Percentiles rank a stretch among this genome's conserved stretches.
These are phyloP conservation scores for Chaenogobius annularis DNA, from an alignment of 2,113 vertebrate genomes.

Conservation along the genomic window DNA sequence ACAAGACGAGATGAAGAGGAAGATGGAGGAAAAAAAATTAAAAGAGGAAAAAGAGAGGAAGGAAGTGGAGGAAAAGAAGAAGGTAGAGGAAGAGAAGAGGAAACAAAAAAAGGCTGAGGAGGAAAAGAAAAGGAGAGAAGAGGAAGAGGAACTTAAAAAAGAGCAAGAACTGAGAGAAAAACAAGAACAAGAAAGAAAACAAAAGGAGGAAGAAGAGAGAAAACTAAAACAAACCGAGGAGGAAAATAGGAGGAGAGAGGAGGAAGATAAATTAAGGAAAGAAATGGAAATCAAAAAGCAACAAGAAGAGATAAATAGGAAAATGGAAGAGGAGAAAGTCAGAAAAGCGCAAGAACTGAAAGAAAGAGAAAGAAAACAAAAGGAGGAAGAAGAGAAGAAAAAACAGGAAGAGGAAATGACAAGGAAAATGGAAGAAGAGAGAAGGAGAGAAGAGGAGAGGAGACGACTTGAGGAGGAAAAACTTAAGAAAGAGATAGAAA, in stretches of 20 bases:
- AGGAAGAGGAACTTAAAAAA: not conserved
- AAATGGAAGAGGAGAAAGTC: not conserved
- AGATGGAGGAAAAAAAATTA: not conserved
- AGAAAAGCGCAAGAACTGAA: not conserved
- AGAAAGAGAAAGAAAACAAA: constrained; percentile 26
- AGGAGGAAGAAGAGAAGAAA: not conserved
- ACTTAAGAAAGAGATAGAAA: not conserved
- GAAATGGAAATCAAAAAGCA: not conserved
- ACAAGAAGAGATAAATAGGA: constrained; percentile 1
- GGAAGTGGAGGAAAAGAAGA: constrained; percentile 52
- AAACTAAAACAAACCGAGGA: not conserved
- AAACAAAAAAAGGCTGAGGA: not conserved
- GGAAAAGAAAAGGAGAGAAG: constrained; percentile 42
- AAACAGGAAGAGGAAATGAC: constrained; percentile 3
- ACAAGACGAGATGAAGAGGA: not conserved
- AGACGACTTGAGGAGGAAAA: not conserved
- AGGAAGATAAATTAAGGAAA: not conserved
- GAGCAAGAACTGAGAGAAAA: constrained; percentile 33
- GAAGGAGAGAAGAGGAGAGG: not conserved
- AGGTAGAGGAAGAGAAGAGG: constrained; percentile 48
- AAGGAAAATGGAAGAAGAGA: not conserved
- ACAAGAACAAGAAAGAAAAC: constrained; percentile 46
- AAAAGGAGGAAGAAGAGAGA: not conserved
- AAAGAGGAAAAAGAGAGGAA: constrained; percentile 11
- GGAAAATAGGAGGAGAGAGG: not conserved